Evolutionary conservation across 2,797 vertebrate species (phyloP), one percentile per base, ranked within the genome.

Genomic region (Mionectes olivaceus): DNA sequence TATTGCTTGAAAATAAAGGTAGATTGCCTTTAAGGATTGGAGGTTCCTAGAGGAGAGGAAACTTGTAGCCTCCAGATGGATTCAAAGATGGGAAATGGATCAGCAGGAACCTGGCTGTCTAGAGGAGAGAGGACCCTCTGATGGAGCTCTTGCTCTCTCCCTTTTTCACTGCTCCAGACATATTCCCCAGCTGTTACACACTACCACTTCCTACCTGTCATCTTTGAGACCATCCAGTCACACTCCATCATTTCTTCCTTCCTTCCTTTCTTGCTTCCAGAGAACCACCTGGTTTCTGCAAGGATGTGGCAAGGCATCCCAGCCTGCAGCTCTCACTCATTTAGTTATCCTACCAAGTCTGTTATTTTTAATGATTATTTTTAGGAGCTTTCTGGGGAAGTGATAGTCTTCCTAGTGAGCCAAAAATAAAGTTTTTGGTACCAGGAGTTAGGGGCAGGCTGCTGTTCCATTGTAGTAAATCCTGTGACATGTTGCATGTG

Each of bases 401-500:
- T 85, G 57, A 91, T 91, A 65, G 93, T 92, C 90, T 97, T 95
- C 80, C 92, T 94, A 76, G 65, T 33, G 57, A 89, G 78, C 87
- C 81, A 89, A 79, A 61, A 73, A 35, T 55, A 25, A 87, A 47
- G 44, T 22, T 83, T 93, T 93, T 77, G 67, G 81, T 91, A 92
- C 87, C 57, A 86, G 81, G 77, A 90, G 46, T 49, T 71, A 93
- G 91, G 83, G 57, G 71, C 76, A 57, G 68, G 69, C 75, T 81
- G 69, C 75, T 81, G 52, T 35, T 53, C 83, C 67, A 18, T 52
- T 64, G 88, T 91, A 88, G 95, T 93, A 79, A 93, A 94, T 92
- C 81, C 89, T 86, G 68, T 95, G 92, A 93, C 32, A 82, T 93
- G 74, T 96, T 97, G 97, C 97, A 97, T 98, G 97, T 90, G 88